Percentiles rank a stretch among this genome's conserved stretches.
Evolutionary conservation across 2,113 vertebrate genomes (phyloP).

Genomic region (Corythoichthys intestinalis): DNA sequence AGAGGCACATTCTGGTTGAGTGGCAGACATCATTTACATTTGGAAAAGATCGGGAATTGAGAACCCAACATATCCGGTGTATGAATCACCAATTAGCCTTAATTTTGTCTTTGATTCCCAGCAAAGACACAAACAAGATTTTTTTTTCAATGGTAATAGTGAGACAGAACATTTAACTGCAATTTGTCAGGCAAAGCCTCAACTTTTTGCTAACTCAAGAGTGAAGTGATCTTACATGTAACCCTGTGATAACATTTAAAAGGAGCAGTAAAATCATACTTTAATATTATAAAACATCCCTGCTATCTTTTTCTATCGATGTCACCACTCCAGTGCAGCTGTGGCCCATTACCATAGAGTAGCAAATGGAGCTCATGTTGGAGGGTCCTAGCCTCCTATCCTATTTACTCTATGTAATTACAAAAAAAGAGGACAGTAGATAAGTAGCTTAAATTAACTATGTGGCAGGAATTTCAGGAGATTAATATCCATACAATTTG

Average conservation of each 20-base stretch:
- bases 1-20: slow-evolving; percentile 57
- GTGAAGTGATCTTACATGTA: slow-evolving; percentile 26
- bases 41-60: slow-evolving; percentile 40
- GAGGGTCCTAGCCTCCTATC: slow-evolving; percentile 25
- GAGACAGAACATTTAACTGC: slow-evolving; percentile 16
- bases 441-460: slow-evolving; percentile 22
- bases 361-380: slow-evolving; percentile 48
- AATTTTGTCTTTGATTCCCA: slow-evolving; percentile 22
- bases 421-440: slow-evolving; percentile 35
- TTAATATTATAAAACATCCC: slow-evolving; percentile 22
- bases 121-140: slow-evolving; percentile 6
- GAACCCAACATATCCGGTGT: slow-evolving; percentile 43
- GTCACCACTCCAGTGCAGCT: slow-evolving; percentile 68
- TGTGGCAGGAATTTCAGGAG: slow-evolving; percentile 2
- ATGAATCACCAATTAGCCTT: slow-evolving; percentile 52
- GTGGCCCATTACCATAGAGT: slow-evolving; percentile 66
- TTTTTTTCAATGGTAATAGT: slow-evolving; percentile 7
- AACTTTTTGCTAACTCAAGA: slow-evolving; percentile 13
- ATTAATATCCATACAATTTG: background rate
- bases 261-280: slow-evolving; percentile 34
- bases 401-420: slow-evolving; percentile 42
- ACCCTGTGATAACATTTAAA: slow-evolving; percentile 28
- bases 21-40: slow-evolving; percentile 47
- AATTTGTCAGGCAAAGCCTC: slow-evolving; percentile 8
- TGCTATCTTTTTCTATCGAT: slow-evolving; percentile 21